Conservation (phyloP, 1,140 invertebrate genomes). For the Drosophila ohnishii region DNA sequence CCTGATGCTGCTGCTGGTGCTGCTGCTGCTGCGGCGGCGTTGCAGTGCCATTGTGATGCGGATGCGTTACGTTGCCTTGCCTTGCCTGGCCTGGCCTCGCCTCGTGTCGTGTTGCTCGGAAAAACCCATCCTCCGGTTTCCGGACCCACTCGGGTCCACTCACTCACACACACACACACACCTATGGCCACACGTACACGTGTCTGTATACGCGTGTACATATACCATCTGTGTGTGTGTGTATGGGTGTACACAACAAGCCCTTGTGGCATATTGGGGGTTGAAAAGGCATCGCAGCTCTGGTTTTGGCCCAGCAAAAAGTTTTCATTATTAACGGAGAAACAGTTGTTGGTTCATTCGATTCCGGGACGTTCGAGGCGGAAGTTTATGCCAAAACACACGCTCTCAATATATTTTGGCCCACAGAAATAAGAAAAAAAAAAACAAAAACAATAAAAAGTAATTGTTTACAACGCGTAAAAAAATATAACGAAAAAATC, state of each 20-base stretch:
- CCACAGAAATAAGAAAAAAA: neutral
- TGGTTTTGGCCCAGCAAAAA: conserved; percentile 64
- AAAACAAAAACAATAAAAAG: neutral
- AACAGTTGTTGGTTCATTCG: conserved; percentile 80
- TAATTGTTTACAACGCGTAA: conserved; percentile 5
- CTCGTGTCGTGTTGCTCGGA: neutral
- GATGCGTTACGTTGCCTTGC: conserved; percentile 30
- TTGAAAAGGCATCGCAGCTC: conserved; percentile 59
- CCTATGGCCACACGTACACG: conserved; percentile 24
- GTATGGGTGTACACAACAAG: conserved; percentile 7
- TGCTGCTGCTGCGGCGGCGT: neutral
- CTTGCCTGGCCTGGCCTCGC: conserved; percentile 5
- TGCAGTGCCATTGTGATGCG: conserved; percentile 42
- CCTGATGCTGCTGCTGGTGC: conserved; percentile 27
- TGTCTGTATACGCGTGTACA: conserved; percentile 16
- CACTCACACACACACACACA: conserved; percentile 3
- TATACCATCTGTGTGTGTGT: neutral
- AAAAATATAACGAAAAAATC: neutral
- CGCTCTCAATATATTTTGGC: conserved; percentile 13
- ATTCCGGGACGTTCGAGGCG: conserved; percentile 79
- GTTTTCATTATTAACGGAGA: conserved; percentile 81
- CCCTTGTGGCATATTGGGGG: conserved; percentile 56
- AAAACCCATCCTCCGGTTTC: conserved; percentile 7
- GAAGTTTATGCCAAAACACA: conserved; percentile 64
- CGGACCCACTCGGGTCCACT: neutral